Conservation (phyloP, 2,113 vertebrate species). For the Passer montanus region DNA sequence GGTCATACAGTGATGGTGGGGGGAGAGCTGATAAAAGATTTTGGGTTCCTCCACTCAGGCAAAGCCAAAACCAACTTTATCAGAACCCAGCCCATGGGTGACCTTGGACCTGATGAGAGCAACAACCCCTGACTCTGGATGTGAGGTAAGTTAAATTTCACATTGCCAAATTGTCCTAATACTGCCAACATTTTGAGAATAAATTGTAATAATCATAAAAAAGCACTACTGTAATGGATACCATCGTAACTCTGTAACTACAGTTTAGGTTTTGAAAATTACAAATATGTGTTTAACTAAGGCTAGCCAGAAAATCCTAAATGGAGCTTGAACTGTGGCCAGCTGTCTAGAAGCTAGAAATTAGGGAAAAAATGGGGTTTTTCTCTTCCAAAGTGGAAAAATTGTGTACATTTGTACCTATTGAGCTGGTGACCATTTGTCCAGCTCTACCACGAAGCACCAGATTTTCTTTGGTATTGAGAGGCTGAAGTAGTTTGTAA, state of each 20-base stretch:
- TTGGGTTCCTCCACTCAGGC: neutral
- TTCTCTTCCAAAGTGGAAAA: neutral
- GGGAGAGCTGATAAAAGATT: neutral
- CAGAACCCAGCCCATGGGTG: neutral
- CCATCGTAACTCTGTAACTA: slow-evolving; percentile 16
- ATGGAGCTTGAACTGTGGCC: neutral
- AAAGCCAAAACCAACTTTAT: neutral
- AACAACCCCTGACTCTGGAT: neutral
- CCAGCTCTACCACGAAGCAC: neutral
- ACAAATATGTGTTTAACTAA: neutral
- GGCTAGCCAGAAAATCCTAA: slow-evolving; percentile 29
- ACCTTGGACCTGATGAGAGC: neutral
- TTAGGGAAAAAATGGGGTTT: neutral
- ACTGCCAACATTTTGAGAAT: neutral
- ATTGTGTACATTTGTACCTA: neutral
- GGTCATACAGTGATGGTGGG: neutral
- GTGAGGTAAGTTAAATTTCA: slow-evolving; percentile 53
- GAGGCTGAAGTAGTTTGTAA: neutral
- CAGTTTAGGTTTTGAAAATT: slow-evolving; percentile 39
- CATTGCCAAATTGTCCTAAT: neutral
- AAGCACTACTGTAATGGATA: slow-evolving; percentile 22
- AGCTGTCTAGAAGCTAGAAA: slow-evolving; percentile 31
- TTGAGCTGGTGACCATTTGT: neutral
- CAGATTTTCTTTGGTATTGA: neutral
- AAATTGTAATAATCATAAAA: slow-evolving; percentile 21